Evolutionary conservation across 2,888 invertebrate genomes (phyloP).

Genomic region (Antheraea assamensis): DNA sequence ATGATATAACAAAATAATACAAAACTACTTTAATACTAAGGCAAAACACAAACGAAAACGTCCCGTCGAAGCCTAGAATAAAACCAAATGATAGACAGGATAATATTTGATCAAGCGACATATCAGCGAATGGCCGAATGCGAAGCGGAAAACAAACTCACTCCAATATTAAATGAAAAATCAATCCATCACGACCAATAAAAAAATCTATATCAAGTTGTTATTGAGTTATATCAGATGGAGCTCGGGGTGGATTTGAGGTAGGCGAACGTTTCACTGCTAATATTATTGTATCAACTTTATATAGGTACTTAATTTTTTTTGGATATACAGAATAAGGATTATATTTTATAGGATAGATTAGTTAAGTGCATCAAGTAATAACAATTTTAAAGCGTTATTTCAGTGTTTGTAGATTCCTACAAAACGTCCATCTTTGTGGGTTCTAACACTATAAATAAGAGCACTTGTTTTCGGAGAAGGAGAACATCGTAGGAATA

Average conservation of each 20-base stretch:
- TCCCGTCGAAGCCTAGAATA: neutral
- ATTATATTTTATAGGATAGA: too few species aligned
- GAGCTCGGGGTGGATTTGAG: conserved; percentile 33
- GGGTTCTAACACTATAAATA: neutral
- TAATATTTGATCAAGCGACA: conserved; percentile 10
- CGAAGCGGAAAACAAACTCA: conserved; percentile 46
- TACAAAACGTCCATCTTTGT: neutral
- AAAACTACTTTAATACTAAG: neutral
- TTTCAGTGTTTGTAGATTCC: neutral
- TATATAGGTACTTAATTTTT: neutral
- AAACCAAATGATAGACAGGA: neutral
- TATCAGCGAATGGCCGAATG: neutral
- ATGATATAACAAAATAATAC: neutral
- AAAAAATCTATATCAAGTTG: conserved; percentile 50
- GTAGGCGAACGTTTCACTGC: conserved; percentile 28
- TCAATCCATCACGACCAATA: conserved; percentile 60
- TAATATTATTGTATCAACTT: conserved; percentile 20
- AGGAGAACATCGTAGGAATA: neutral
- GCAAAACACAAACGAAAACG: neutral
- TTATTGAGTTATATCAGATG: conserved; percentile 41
- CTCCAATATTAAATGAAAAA: conserved; percentile 59
- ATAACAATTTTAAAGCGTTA: neutral
- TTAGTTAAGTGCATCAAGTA: too few species aligned
- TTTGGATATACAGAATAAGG: neutral
- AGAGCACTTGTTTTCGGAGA: neutral